phyloP scores from a whole-genome alignment of 2,888 invertebrate species.

The Mallateleia sp. region DNA sequence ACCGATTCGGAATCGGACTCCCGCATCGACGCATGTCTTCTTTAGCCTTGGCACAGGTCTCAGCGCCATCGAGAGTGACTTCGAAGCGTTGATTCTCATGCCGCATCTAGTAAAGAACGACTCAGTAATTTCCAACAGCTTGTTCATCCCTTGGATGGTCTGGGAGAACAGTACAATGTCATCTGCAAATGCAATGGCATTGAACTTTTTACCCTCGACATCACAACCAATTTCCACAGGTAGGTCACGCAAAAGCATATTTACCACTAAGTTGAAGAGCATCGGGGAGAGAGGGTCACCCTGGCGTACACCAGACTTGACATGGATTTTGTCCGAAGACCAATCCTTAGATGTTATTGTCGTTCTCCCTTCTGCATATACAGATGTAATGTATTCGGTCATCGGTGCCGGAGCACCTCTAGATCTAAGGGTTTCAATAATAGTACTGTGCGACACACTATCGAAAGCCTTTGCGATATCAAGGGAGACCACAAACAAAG shows the following conservation, averaged over 20 bases:
- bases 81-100: constrained; percentile 81
- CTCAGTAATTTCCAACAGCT: constrained; percentile 17
- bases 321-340: constrained; percentile 18
- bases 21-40: no score
- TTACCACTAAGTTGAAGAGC: constrained; percentile 13
- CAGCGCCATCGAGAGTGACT: constrained; percentile 67
- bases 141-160: constrained; percentile 81
- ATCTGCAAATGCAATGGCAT: constrained; percentile 72
- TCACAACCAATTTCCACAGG: neutral
- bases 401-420: constrained; percentile 17
- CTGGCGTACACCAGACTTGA: neutral
- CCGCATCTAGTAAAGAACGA: constrained; percentile 74
- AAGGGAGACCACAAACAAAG: no score
- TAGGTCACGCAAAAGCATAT: neutral
- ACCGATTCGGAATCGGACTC: no score
- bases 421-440: neutral
- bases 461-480: constrained; percentile 78
- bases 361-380: constrained; percentile 80
- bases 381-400: constrained; percentile 43
- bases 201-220: neutral
- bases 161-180: constrained; percentile 55
- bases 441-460: no score
- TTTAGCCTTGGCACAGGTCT: constrained; percentile 40
- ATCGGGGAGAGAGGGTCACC: constrained; percentile 47
- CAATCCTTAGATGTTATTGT: constrained; percentile 85